A percentile compares a stretch with the other conserved stretches of the same genome.
Evolutionary conservation across 1,140 invertebrate species (phyloP).

Genomic region (Scaptomyza montana): DNA sequence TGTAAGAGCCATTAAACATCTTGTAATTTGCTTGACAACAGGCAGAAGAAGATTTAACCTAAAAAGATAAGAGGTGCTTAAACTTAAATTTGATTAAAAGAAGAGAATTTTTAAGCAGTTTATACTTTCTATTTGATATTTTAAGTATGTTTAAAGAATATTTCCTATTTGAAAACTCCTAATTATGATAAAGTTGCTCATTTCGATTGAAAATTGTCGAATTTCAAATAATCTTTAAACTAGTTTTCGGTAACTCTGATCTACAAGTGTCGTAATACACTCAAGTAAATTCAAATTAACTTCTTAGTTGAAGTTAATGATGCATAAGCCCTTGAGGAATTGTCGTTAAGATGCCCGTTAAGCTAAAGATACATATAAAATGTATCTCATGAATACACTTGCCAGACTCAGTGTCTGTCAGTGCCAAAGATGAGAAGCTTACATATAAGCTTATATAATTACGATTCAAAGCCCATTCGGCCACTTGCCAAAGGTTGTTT

Average conservation of each 20-base stretch:
- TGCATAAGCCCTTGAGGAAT: slow-evolving; percentile 13
- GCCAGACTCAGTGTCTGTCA: slow-evolving; percentile 10
- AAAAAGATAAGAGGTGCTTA: too few species aligned
- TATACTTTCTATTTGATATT: background rate
- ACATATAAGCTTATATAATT: background rate
- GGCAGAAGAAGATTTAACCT: background rate
- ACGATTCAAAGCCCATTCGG: slow-evolving; percentile 1
- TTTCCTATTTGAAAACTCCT: background rate
- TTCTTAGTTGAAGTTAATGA: too few species aligned
- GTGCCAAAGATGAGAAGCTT: background rate
- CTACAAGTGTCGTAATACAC: too few species aligned
- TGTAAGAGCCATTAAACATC: background rate
- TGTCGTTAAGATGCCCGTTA: too few species aligned
- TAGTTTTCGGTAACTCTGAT: background rate
- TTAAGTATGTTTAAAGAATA: background rate
- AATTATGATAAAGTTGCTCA: background rate
- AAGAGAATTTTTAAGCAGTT: too few species aligned
- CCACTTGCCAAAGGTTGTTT: background rate
- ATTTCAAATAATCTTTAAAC: slow-evolving; percentile 7
- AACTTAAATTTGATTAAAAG: too few species aligned
- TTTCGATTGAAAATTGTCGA: background rate
- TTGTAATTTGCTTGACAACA: background rate
- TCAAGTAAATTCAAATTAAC: too few species aligned
- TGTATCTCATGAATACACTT: slow-evolving; percentile 28
- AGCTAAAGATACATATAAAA: background rate